Evolutionary conservation across 2,888 invertebrate species (phyloP).

Genomic region (Caenorhabditis plicata): DNA sequence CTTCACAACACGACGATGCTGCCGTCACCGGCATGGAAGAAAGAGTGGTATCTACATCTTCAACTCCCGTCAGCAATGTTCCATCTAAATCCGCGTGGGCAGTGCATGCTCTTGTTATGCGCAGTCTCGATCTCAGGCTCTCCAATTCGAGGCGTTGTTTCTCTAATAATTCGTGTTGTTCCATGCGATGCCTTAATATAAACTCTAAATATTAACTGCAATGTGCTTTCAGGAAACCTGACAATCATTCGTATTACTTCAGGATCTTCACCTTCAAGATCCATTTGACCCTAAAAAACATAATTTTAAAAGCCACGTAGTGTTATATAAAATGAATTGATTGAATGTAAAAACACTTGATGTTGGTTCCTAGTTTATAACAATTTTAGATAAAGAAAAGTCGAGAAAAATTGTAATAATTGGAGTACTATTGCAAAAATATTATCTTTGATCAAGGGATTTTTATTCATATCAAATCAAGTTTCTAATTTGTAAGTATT

Average conservation of each 20-base stretch:
- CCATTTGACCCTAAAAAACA: conserved; percentile 24
- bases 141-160: conserved; percentile 41
- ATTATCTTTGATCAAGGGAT: neutral
- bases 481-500: too few species aligned
- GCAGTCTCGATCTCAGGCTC: conserved; percentile 20
- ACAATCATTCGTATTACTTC: conserved; percentile 30
- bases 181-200: conserved; percentile 31
- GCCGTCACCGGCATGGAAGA: neutral
- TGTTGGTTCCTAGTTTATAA: too few species aligned
- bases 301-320: too few species aligned
- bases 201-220: neutral
- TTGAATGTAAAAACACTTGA: too few species aligned
- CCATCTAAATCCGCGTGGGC: conserved; percentile 18
- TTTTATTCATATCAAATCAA: neutral
- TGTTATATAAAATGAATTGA: too few species aligned
- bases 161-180: conserved; percentile 36
- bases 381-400: too few species aligned
- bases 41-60: conserved; percentile 5
- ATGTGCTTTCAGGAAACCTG: conserved; percentile 6
- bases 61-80: neutral
- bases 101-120: conserved; percentile 15
- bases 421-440: too few species aligned
- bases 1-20: conserved; percentile 11
- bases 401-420: too few species aligned
- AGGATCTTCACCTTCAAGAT: conserved; percentile 32